phyloP scores from a whole-genome alignment of 2,888 invertebrate species.

The Phyllotreta cruciferae region DNA sequence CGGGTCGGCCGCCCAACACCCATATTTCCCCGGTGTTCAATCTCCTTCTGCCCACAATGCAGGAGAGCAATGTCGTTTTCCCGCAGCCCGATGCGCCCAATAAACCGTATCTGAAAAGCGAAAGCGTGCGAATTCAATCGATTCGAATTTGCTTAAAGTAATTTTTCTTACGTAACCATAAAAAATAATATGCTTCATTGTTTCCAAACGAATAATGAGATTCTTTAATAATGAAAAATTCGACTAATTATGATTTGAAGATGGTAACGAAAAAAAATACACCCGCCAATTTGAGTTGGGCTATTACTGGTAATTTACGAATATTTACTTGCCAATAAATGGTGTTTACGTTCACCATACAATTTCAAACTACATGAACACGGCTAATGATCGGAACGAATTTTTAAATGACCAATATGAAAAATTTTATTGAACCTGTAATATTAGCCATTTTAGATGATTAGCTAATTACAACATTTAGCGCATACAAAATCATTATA shows the following conservation, averaged over 20 bases:
- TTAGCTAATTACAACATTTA: not conserved
- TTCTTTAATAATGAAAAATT: not conserved
- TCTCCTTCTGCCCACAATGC: slow-evolving; percentile 87
- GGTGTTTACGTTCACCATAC: not conserved
- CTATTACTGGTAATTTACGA: slow-evolving; percentile 1
- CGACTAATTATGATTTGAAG: no score
- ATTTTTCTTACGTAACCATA: slow-evolving; percentile 22
- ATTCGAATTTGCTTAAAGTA: no score
- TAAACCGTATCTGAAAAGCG: slow-evolving; percentile 80
- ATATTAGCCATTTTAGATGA: not conserved
- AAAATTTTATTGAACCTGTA: not conserved
- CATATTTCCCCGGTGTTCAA: slow-evolving; percentile 87
- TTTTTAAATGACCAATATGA: not conserved
- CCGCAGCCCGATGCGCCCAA: slow-evolving; percentile 96
- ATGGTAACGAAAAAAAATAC: no score
- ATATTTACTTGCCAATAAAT: not conserved
- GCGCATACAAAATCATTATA: not conserved
- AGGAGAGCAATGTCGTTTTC: slow-evolving; percentile 93
- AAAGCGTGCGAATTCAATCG: slow-evolving; percentile 22
- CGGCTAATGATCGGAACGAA: slow-evolving; percentile 12
- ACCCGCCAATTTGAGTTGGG: slow-evolving; percentile 5
- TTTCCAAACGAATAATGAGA: not conserved
- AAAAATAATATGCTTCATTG: slow-evolving; percentile 22
- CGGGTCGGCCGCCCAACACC: slow-evolving; percentile 90
- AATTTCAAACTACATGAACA: slow-evolving; percentile 4